These are phyloP conservation scores for Pogonomyrmex californicus DNA, from an alignment of 1,140 invertebrate genomes.

Conservation along the genomic window DNA sequence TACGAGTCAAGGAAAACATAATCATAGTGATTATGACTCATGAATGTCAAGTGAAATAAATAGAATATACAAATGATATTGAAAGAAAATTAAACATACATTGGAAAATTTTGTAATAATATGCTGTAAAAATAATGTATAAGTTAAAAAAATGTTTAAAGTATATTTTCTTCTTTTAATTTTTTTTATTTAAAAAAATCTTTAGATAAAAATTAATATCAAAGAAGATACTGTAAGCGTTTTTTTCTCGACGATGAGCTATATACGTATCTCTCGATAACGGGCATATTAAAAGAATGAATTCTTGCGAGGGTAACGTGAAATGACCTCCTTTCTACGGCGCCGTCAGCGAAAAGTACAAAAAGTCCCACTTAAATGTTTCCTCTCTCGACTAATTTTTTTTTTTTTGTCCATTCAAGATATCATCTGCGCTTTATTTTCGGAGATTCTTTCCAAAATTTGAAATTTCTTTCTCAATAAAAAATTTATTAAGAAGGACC, in stretches of 20 bases:
- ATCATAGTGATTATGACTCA: neutral
- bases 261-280: neutral
- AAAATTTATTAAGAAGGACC: neutral
- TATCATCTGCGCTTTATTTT: neutral
- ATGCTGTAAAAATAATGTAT: too few relatives aligned
- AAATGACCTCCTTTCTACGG: conserved; percentile 12
- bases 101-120: too few relatives aligned
- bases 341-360: conserved; percentile 1
- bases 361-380: conserved; percentile 29
- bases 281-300: neutral
- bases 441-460: too few relatives aligned
- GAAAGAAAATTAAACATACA: neutral
- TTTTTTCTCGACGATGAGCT: conserved; percentile 3
- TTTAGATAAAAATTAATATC: neutral
- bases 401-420: neutral
- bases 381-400: neutral
- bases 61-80: neutral
- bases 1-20: conserved; percentile 9
- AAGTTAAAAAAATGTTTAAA: too few relatives aligned
- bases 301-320: conserved; percentile 20
- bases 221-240: neutral
- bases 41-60: neutral
- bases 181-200: too few relatives aligned
- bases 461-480: neutral
- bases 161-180: too few relatives aligned